Conservation (phyloP, 2,888 invertebrate species). For the Herminia tarsipennalis region DNA sequence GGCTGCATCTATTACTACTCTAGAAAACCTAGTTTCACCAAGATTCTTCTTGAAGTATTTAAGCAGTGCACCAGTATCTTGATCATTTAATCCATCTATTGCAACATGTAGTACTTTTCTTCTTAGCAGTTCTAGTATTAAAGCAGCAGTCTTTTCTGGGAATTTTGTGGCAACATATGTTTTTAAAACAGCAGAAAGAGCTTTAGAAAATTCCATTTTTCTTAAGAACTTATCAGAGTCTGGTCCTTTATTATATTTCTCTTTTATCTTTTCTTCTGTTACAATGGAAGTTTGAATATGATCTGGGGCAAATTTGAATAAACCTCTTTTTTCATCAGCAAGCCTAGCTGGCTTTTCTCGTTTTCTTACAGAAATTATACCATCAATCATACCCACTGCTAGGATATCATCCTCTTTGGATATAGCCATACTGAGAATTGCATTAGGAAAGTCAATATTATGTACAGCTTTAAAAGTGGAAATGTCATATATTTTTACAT, state of each 20-base stretch:
- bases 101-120: constrained; percentile 92
- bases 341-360: constrained; percentile 86
- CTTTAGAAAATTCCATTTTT: constrained; percentile 93
- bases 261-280: constrained; percentile 82
- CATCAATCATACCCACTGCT: constrained; percentile 97
- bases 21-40: constrained; percentile 90
- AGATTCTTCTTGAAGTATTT: constrained; percentile 91
- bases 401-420: constrained; percentile 92
- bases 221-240: constrained; percentile 90
- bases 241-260: constrained; percentile 68
- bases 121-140: constrained; percentile 95
- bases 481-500: constrained; percentile 96
- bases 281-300: constrained; percentile 64
- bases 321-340: constrained; percentile 63
- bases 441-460: constrained; percentile 95
- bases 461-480: constrained; percentile 94
- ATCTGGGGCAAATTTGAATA: constrained; percentile 84
- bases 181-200: constrained; percentile 89
- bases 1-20: constrained; percentile 90
- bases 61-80: constrained; percentile 88
- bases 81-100: constrained; percentile 89
- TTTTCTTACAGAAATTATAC: constrained; percentile 94
- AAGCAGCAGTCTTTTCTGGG: constrained; percentile 92
- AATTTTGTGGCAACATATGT: constrained; percentile 85
- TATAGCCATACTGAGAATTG: constrained; percentile 94